Evolutionary conservation across 1,140 invertebrate genomes (phyloP).

Genomic region (Anagrus nilaparvatae): DNA sequence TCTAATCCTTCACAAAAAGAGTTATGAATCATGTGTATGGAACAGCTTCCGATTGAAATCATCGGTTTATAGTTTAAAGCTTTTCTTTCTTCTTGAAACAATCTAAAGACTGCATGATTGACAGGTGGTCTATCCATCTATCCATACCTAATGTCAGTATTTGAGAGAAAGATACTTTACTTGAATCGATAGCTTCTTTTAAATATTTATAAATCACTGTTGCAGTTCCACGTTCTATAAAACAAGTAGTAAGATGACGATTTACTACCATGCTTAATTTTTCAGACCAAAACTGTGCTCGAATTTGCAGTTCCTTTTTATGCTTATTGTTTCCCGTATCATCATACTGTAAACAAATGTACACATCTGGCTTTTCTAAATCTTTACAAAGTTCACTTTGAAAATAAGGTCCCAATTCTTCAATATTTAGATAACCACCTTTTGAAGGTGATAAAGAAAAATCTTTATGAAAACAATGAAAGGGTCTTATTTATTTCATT

Average conservation of each 20-base stretch:
- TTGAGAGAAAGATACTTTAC: neutral
- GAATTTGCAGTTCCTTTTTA: constrained; percentile 7
- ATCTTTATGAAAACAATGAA: neutral
- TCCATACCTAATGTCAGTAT: constrained; percentile 1
- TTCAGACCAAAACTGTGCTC: neutral
- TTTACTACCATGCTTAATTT: neutral
- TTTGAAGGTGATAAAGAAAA: constrained; percentile 2
- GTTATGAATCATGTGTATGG: constrained; percentile 1
- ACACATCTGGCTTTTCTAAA: neutral
- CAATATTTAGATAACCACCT: neutral
- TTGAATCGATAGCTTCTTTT: neutral
- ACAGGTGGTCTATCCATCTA: neutral
- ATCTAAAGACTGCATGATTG: constrained; percentile 1
- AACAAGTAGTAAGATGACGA: neutral
- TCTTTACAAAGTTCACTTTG: constrained; percentile 1
- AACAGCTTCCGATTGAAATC: neutral
- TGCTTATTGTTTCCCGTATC: neutral
- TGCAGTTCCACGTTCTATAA: neutral
- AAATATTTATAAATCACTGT: neutral
- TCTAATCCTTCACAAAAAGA: neutral
- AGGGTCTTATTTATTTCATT: no score
- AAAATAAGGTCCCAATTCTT: constrained; percentile 3
- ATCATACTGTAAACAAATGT: neutral
- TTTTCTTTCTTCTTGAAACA: constrained; percentile 1
- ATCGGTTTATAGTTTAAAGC: neutral